Percentiles rank a stretch among this genome's conserved stretches.
Conservation (phyloP, 2,113 vertebrate genomes). For the Burhinus bistriatus region DNA sequence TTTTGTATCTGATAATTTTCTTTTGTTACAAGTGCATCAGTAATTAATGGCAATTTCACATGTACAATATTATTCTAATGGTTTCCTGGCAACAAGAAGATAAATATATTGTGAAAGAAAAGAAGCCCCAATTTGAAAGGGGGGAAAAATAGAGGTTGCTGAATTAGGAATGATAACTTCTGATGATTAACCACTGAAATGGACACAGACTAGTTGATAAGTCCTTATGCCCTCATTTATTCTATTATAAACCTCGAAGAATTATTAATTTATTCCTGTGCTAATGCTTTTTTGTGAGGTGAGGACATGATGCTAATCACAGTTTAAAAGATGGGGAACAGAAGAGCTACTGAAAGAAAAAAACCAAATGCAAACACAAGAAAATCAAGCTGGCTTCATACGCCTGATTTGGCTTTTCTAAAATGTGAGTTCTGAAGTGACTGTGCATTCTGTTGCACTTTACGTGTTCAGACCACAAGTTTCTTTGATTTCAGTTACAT, state of each 20-base stretch:
- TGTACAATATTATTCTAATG: neutral
- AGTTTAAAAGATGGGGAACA: neutral
- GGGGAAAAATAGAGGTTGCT: neutral
- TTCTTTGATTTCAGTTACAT: neutral
- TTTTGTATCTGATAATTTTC: neutral
- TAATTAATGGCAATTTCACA: constrained; percentile 40
- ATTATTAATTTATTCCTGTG: neutral
- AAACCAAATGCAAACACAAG: neutral
- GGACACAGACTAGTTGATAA: neutral
- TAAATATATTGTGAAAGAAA: neutral
- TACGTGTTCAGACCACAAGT: neutral
- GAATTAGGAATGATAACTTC: neutral
- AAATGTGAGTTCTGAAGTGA: neutral
- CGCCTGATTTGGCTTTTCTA: neutral
- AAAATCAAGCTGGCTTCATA: neutral
- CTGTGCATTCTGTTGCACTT: neutral
- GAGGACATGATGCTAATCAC: neutral
- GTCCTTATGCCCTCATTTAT: neutral
- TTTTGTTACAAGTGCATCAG: neutral
- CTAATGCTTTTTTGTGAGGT: neutral
- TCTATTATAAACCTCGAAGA: neutral
- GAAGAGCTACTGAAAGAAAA: neutral
- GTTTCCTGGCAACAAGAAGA: constrained; percentile 18
- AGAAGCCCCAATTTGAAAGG: neutral
- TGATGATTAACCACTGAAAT: neutral